These are phyloP conservation scores for Hyla sarda DNA, from an alignment of 2,113 vertebrate species.

Conservation along the genomic window DNA sequence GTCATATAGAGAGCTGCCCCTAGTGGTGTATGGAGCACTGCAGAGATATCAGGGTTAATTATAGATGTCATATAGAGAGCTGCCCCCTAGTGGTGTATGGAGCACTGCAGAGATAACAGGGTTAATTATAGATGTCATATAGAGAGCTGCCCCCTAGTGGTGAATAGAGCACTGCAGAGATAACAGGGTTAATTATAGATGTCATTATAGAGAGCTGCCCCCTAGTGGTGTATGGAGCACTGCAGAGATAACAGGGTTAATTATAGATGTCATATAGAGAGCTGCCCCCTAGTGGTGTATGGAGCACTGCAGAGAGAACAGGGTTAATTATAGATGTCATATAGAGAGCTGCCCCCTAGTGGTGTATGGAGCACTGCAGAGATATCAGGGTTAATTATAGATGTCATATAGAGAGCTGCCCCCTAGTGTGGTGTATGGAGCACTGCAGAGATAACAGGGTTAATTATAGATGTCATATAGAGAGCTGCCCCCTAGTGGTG, in stretches of 20 bases:
- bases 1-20: neutral
- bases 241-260: too few species aligned
- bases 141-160: neutral
- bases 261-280: neutral
- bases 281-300: neutral
- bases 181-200: too few species aligned
- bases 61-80: neutral
- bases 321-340: neutral
- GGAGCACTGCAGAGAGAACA: too few species aligned
- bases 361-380: neutral
- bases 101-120: too few species aligned
- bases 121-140: neutral
- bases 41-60: too few species aligned
- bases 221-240: neutral
- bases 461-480: neutral
- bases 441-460: too few species aligned
- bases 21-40: neutral
- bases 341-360: neutral
- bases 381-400: too few species aligned
- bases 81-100: neutral
- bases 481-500: neutral
- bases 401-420: neutral
- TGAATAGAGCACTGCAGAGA: too few species aligned
- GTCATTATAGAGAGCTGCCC: neutral
- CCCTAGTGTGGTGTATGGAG: neutral